These are phyloP conservation scores for Struthio camelus DNA, from an alignment of 2,113 vertebrate genomes.

Conservation along the genomic window DNA sequence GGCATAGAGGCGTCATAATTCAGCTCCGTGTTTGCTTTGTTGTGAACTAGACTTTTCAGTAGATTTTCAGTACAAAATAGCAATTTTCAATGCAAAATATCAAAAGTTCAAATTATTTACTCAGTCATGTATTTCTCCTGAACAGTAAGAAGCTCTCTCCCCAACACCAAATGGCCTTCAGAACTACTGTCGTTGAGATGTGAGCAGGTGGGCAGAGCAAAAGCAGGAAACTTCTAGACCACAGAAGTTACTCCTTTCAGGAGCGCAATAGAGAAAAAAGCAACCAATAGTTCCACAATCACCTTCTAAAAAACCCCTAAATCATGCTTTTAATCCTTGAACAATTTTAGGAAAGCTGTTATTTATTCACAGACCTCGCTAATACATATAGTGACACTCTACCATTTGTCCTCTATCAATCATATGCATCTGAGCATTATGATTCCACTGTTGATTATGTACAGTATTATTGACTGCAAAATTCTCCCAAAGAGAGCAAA, in stretches of 20 bases:
- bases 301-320: not conserved
- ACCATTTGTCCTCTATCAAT: not conserved
- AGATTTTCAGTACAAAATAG: not conserved
- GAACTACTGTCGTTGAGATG: not conserved
- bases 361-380: not conserved
- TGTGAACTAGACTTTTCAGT: not conserved
- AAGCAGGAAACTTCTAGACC: not conserved
- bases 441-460: not conserved
- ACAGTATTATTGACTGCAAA: not conserved
- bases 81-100: not conserved
- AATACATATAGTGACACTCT: not conserved
- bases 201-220: rapidly evolving
- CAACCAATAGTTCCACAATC: not conserved
- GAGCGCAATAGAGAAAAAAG: not conserved
- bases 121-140: not conserved
- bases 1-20: not conserved
- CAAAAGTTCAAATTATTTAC: not conserved
- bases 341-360: not conserved
- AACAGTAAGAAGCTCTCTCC: not conserved
- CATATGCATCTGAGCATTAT: not conserved
- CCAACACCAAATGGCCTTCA: not conserved
- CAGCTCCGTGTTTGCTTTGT: not conserved
- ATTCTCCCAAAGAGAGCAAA: not conserved
- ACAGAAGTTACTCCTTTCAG: rapidly evolving
- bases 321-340: not conserved